Evolutionary conservation across 2,797 vertebrate genomes (phyloP), one percentile per base, ranked within the genome.

Genomic region (Anabas testudineus): DNA sequence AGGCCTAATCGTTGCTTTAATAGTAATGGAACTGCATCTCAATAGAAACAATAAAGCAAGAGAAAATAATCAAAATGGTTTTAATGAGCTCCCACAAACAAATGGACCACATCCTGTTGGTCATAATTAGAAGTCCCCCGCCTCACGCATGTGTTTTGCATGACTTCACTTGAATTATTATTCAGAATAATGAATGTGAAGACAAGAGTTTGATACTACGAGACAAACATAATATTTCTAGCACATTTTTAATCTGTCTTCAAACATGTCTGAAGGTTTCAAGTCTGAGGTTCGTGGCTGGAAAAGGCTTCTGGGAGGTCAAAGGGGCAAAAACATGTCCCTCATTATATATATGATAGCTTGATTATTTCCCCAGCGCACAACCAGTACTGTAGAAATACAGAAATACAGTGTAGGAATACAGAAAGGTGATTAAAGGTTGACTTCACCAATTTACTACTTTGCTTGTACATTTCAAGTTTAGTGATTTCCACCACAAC

Each of bases 1-100:
- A 85, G 71, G 67, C 37, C 75, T 71, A 36, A 85, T 84, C 45
- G 2, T 22, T 67, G 58, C 62, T 68, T 66, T 67, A 67, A 82
- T 64, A 10, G 43, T 45, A 45, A 19, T 21, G 8, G 21, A 45
- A 45, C 2, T 21, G 21, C 22, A 45, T 68, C 48, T 76, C 60
- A 82, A 63, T 53, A 24, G 62, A 69, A 70, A 43, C 64, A 72
- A 80, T 72, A 51, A 48, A 66, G 37, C 14, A 53, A 41, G 28
- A 63, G 26, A 57, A 82, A 66, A 56, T 56, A 32, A 67, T 57
- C 14, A 7, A 70, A 57, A 47, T 30, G 13, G 6, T 13, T 54
- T 21, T 28, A 59, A 72, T 64, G n/a, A 66, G 21, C 41, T 48
- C 32, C 41, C 14, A 68, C 24, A 41, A 66, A 69, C 65, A 57